Evolutionary conservation across 2,888 invertebrate species (phyloP), one percentile per base, ranked within the genome.

Genomic region (Gisinianus flammeolus): DNA sequence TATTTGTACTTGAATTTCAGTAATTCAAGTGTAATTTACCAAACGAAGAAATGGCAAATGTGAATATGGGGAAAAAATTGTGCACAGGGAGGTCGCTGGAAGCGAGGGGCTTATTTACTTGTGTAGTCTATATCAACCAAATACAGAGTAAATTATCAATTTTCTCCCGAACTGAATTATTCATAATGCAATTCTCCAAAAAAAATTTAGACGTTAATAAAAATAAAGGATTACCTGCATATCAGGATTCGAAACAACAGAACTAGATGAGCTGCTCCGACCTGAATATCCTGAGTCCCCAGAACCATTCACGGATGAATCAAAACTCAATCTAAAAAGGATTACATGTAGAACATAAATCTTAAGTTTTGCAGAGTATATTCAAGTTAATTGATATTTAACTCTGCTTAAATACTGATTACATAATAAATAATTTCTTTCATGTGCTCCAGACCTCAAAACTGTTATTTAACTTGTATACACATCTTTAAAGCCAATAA

Each of bases 281-380:
- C 92, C 92, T 82, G 92, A 92, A 86, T 93, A 93, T 62, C 93
- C 93, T 24, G 91, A 91, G 85, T 93, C 93, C 83, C 91, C 92
- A 81, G 90, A 90, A 74, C 84, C 83, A 74, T 82, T 83, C 31
- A 72, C 79, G 30, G 83, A 72, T 26, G 81, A 90, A 52, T 89
- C 89, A 75, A 91, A 90, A 26, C 87, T 87, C 80, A 88, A 85
- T 85, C 88, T 88, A 82, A 28, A 56, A 77, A 73, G 31, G 19
- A 26, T n/a, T 28, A 33, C 35, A 12, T 44, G 12, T 6, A 44
- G 19, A 4, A 12, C 44, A 12, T 16, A 44, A 74, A 31, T 33
- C 8, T 8, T 30, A 31, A 31, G 33, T 67, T 33, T 3, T 30
- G 10, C 12, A 1, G 16, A 33, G 30, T 16, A 44, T 1, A 44